Evolutionary conservation across 2,888 invertebrate genomes (phyloP).

Genomic region (Habroteleia sp.): DNA sequence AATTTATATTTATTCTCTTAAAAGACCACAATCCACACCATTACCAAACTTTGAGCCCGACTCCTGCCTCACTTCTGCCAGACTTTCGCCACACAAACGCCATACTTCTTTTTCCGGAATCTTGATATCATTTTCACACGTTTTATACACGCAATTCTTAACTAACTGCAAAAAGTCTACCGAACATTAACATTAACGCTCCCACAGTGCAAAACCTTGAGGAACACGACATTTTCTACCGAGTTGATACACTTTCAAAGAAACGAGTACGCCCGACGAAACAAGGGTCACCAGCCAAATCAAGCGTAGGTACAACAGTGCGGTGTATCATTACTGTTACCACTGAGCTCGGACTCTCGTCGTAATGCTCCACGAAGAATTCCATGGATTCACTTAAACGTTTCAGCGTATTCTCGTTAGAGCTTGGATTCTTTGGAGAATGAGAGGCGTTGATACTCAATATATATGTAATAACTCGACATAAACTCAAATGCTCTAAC

Average conservation of each 20-base stretch:
- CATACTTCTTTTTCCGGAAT: no score
- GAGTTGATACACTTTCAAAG: conserved; percentile 49
- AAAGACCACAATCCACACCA: no score
- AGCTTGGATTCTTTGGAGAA: conserved; percentile 34
- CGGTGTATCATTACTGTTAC: conserved; percentile 47
- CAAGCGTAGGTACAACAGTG: conserved; percentile 19
- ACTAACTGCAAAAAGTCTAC: conserved; percentile 10
- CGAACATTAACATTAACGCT: conserved; percentile 14
- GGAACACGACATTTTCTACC: conserved; percentile 36
- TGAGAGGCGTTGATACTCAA: conserved; percentile 41
- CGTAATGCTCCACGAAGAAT: conserved; percentile 29
- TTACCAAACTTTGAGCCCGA: no score
- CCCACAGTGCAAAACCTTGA: conserved; percentile 7
- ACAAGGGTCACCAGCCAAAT: conserved; percentile 43
- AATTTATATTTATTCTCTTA: no score
- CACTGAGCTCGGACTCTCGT: conserved; percentile 30
- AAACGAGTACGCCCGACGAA: conserved; percentile 31
- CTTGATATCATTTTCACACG: no score
- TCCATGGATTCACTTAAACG: conserved; percentile 55
- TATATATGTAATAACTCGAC: conserved; percentile 44
- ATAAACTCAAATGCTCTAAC: conserved; percentile 49
- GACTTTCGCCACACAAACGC: no score
- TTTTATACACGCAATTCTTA: no score
- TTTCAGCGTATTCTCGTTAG: conserved; percentile 60
- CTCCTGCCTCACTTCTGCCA: no score